Percentiles rank a stretch among this genome's conserved stretches.
Evolutionary conservation across 2,797 vertebrate species (phyloP).

Genomic region (Rhincodon typus): DNA sequence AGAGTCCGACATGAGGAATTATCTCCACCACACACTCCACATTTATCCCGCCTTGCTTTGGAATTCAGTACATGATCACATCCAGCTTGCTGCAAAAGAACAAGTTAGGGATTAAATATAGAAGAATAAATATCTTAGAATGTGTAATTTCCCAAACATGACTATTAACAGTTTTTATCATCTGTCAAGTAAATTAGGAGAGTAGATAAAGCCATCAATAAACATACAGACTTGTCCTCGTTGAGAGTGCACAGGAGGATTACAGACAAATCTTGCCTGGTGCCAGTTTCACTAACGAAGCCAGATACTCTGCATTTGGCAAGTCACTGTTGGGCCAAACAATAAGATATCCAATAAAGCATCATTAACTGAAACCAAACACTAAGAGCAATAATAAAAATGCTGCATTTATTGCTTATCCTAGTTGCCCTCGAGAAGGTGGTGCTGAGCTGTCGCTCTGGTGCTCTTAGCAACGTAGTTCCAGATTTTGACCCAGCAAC

Average conservation of each 20-base stretch:
- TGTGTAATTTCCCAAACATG: neutral
- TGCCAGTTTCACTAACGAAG: too few species aligned
- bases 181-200: neutral
- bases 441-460: too few species aligned
- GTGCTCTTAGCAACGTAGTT: too few species aligned
- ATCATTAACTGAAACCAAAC: neutral
- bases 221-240: neutral
- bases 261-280: neutral
- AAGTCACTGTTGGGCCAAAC: neutral
- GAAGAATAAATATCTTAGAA: too few species aligned
- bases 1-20: constrained; percentile 87
- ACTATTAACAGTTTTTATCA: neutral
- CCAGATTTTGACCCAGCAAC: too few species aligned
- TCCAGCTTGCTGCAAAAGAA: constrained; percentile 80
- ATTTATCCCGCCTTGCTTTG: constrained; percentile 86
- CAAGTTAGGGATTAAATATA: neutral
- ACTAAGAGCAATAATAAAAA: neutral
- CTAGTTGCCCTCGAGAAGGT: neutral
- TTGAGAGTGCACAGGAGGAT: neutral
- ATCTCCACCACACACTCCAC: constrained; percentile 91
- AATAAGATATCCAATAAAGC: neutral
- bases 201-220: neutral
- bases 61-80: constrained; percentile 94
- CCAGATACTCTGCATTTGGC: neutral
- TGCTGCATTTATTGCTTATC: neutral